Conservation (phyloP, 64 coral and sea anemone species). For the Montipora sp. region DNA sequence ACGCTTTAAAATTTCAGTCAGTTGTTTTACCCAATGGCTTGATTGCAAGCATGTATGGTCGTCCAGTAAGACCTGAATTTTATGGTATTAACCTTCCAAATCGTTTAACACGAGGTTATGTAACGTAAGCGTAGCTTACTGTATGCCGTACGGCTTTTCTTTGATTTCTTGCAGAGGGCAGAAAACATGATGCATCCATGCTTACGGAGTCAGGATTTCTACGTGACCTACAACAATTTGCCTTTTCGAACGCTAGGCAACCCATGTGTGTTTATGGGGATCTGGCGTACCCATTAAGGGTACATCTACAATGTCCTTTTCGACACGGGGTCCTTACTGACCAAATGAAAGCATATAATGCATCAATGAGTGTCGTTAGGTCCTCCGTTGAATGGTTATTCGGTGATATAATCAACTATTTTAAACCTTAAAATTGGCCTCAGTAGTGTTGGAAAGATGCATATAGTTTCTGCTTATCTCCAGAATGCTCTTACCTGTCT, state of each 20-base stretch:
- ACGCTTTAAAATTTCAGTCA: no score
- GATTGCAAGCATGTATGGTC: no score
- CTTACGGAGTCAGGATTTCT: constrained; percentile 24
- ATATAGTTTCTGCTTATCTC: neutral
- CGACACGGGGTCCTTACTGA: neutral
- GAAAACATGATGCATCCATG: no score
- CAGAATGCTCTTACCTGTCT: neutral
- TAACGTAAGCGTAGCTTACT: no score
- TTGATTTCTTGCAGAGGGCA: no score
- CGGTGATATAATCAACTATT: constrained; percentile 24
- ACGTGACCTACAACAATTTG: neutral
- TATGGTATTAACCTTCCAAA: no score
- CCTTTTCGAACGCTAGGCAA: neutral
- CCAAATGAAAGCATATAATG: constrained; percentile 6
- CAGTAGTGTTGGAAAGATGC: neutral
- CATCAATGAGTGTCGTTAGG: constrained; percentile 34
- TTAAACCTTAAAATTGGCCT: constrained; percentile 13
- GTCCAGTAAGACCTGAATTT: no score
- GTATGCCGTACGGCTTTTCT: no score
- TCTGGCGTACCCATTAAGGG: constrained; percentile 13
- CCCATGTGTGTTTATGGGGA: constrained; percentile 21
- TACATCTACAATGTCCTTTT: constrained; percentile 31
- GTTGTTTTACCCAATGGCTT: no score
- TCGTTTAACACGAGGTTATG: no score
- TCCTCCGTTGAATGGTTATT: no score